Percentiles rank a stretch among this genome's conserved stretches.
These are phyloP conservation scores for Crenuchus spilurus DNA, from an alignment of 2,797 vertebrate species.

Conservation along the genomic window DNA sequence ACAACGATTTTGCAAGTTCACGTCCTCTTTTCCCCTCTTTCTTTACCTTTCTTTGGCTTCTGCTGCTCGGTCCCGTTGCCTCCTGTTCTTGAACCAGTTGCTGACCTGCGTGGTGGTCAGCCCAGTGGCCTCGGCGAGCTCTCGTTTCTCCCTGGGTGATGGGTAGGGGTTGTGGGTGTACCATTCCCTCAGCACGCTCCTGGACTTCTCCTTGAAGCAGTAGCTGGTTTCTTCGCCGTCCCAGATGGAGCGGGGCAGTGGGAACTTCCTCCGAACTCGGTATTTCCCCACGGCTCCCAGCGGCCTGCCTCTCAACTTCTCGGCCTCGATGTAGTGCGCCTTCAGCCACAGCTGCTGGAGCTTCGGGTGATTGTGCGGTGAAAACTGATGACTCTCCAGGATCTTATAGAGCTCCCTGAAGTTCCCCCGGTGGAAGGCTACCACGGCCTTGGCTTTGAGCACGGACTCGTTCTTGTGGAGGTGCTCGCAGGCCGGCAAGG, in stretches of 20 bases:
- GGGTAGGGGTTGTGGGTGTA: slow-evolving; percentile 90
- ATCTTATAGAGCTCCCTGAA: slow-evolving; percentile 95
- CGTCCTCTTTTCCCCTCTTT: too few species aligned
- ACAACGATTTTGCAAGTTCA: neutral
- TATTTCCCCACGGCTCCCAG: slow-evolving; percentile 94
- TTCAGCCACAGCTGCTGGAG: slow-evolving; percentile 95
- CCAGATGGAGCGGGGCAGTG: slow-evolving; percentile 92
- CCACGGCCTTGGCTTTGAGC: slow-evolving; percentile 94
- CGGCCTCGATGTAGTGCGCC: slow-evolving; percentile 93
- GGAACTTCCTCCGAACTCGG: slow-evolving; percentile 93
- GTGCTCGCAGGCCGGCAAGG: slow-evolving; percentile 95
- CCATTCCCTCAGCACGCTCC: slow-evolving; percentile 92
- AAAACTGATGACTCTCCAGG: slow-evolving; percentile 93
- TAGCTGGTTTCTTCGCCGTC: slow-evolving; percentile 96
- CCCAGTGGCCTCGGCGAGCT: slow-evolving; percentile 82
- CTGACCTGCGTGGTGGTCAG: slow-evolving; percentile 90
- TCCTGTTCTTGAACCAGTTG: slow-evolving; percentile 96
- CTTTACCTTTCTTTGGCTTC: slow-evolving; percentile 87
- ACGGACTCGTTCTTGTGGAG: slow-evolving; percentile 97
- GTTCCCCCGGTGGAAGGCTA: slow-evolving; percentile 92
- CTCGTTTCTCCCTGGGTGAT: slow-evolving; percentile 89
- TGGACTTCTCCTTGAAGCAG: slow-evolving; percentile 96
- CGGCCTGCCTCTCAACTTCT: slow-evolving; percentile 90
- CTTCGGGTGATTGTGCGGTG: slow-evolving; percentile 92
- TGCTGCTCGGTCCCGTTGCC: slow-evolving; percentile 90